Percentiles rank a stretch among this genome's conserved stretches.
Conservation (phyloP, 2,797 vertebrate species). For the Acestrorhynchus altus region DNA sequence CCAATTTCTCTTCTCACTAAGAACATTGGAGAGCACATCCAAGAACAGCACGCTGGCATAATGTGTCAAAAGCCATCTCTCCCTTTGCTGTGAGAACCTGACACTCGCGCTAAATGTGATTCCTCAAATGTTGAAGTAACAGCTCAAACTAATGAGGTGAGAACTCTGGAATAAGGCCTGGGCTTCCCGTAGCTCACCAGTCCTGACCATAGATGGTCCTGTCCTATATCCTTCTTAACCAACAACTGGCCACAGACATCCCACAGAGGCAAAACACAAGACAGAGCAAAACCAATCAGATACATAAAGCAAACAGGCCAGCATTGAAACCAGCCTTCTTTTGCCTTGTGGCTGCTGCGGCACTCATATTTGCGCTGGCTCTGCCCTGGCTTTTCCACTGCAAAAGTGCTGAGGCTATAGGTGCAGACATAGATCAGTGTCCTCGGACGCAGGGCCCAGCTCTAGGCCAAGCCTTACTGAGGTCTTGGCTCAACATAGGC, state of each 20-base stretch:
- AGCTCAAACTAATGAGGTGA: slow-evolving; percentile 60
- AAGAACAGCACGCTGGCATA: slow-evolving; percentile 31
- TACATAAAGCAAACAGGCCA: slow-evolving; percentile 42
- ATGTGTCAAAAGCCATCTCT: slow-evolving; percentile 15
- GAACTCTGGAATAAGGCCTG: slow-evolving; percentile 62
- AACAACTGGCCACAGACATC: slow-evolving; percentile 28
- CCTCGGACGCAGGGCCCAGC: slow-evolving; percentile 44
- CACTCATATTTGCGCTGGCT: slow-evolving; percentile 28
- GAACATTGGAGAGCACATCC: neutral
- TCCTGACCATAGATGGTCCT: slow-evolving; percentile 32
- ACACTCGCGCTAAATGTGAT: slow-evolving; percentile 43
- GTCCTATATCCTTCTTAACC: slow-evolving; percentile 9
- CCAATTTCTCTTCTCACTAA: neutral
- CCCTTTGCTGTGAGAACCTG: slow-evolving; percentile 27
- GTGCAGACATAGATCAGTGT: slow-evolving; percentile 47
- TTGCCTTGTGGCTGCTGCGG: slow-evolving; percentile 14
- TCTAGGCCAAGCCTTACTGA: slow-evolving; percentile 57
- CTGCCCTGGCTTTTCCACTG: slow-evolving; percentile 16
- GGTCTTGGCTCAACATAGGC: slow-evolving; percentile 59
- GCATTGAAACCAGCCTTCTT: slow-evolving; percentile 33
- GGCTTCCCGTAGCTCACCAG: neutral
- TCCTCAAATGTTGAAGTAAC: slow-evolving; percentile 62
- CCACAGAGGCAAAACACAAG: slow-evolving; percentile 10
- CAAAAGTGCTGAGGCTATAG: slow-evolving; percentile 37
- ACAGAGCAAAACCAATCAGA: slow-evolving; percentile 27